phyloP scores from a whole-genome alignment of 2,113 vertebrate genomes.

The Gymnogyps californianus region DNA sequence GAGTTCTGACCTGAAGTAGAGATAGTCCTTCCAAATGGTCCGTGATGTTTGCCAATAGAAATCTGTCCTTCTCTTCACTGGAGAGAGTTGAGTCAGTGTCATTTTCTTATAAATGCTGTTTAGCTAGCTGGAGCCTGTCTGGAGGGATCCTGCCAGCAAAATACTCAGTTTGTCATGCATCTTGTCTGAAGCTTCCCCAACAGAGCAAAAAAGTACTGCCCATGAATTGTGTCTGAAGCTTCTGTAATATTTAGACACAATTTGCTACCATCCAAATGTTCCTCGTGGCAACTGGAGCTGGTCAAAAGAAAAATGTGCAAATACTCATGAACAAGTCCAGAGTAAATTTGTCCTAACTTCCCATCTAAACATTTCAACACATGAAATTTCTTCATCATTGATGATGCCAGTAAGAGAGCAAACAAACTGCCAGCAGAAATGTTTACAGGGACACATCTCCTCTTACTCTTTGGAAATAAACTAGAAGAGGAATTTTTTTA shows the following conservation, averaged over 20 bases:
- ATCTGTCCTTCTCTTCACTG: neutral
- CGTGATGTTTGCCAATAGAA: neutral
- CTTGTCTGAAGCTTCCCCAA: neutral
- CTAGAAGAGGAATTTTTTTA: neutral
- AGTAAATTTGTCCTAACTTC: neutral
- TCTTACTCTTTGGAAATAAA: neutral
- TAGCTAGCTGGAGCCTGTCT: neutral
- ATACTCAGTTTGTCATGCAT: neutral
- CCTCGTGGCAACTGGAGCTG: neutral
- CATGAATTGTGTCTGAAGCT: neutral
- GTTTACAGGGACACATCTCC: neutral
- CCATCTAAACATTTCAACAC: neutral
- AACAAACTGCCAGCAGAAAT: neutral
- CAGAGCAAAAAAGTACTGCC: neutral
- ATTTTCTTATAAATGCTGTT: neutral
- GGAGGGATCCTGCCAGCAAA: neutral
- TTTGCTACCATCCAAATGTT: neutral
- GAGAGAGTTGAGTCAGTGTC: neutral
- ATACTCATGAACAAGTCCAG: neutral
- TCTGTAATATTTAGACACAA: neutral
- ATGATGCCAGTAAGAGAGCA: neutral
- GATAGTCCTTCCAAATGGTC: neutral
- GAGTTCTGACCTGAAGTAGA: neutral
- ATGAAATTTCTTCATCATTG: neutral
- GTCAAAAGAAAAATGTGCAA: neutral